A percentile compares a stretch with the other conserved stretches of the same genome.
These are phyloP conservation scores for Anhinga rufa DNA, from an alignment of 2,113 vertebrate species.

Conservation along the genomic window DNA sequence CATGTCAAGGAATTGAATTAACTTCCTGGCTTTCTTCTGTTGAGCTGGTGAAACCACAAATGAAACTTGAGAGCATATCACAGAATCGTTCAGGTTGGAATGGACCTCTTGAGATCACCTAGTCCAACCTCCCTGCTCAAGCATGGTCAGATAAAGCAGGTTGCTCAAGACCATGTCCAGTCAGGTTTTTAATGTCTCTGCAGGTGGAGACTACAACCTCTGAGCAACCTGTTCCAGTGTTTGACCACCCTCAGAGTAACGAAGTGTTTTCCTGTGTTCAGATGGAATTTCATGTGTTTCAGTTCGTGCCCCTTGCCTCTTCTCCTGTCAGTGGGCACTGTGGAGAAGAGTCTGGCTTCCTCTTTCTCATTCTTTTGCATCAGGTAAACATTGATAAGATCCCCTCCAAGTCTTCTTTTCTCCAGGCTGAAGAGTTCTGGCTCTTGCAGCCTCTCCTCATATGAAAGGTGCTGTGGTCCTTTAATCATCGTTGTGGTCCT, in stretches of 20 bases:
- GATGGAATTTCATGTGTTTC: background rate
- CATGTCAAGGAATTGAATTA: background rate
- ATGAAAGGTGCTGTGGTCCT: background rate
- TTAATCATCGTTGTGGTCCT: background rate
- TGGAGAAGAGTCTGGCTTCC: background rate
- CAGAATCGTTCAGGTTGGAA: background rate
- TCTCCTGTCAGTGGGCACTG: background rate
- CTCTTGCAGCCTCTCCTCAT: background rate
- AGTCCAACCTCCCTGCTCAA: background rate
- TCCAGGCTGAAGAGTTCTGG: background rate
- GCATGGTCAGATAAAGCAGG: background rate
- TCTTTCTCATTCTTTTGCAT: background rate
- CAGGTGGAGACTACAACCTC: background rate
- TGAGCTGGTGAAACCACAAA: background rate
- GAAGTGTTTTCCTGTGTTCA: background rate
- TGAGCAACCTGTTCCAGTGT: background rate
- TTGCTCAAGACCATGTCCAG: background rate
- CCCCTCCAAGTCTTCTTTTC: background rate
- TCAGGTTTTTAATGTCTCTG: background rate
- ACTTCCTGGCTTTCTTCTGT: background rate
- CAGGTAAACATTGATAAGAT: background rate
- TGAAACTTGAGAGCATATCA: background rate
- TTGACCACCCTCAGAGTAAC: background rate
- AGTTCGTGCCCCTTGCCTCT: background rate
- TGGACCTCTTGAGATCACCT: background rate